Percentiles rank a stretch among this genome's conserved stretches.
Evolutionary conservation across 2,888 invertebrate genomes (phyloP).

Genomic region (Epistrophe grossulariae): DNA sequence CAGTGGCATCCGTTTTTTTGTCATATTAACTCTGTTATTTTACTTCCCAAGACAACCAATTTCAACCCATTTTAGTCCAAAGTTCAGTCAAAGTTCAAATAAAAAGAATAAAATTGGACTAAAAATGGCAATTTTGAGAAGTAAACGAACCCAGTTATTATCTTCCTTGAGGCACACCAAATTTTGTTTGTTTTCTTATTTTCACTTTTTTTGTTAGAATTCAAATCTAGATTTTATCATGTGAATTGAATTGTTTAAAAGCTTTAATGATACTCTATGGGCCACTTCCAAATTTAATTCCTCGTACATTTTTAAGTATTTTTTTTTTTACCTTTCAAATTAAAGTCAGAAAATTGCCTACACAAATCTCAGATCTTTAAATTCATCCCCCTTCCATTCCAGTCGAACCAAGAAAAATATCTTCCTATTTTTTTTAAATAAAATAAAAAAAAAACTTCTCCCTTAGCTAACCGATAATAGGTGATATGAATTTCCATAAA

Average conservation of each 20-base stretch:
- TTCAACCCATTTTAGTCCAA: too few species aligned
- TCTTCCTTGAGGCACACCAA: background rate
- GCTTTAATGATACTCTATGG: background rate
- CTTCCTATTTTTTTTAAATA: background rate
- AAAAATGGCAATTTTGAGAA: too few species aligned
- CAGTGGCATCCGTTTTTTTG: too few species aligned
- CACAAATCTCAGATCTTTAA: background rate
- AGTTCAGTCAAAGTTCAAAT: too few species aligned
- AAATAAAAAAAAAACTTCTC: background rate
- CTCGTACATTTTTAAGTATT: background rate
- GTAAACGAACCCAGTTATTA: too few species aligned
- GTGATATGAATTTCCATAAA: conserved; percentile 17
- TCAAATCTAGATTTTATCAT: background rate
- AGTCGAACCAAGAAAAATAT: background rate
- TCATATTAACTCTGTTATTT: too few species aligned
- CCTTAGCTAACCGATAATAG: background rate
- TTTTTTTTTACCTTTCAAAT: background rate
- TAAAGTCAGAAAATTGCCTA: background rate
- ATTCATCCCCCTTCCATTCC: background rate
- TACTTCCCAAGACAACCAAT: too few species aligned
- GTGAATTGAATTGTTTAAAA: background rate
- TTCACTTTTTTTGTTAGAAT: background rate
- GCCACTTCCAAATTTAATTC: background rate
- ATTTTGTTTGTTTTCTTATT: background rate
- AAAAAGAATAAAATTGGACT: too few species aligned